Evolutionary conservation across 2,113 vertebrate species (phyloP).

Genomic region (Glaucomys volans): DNA sequence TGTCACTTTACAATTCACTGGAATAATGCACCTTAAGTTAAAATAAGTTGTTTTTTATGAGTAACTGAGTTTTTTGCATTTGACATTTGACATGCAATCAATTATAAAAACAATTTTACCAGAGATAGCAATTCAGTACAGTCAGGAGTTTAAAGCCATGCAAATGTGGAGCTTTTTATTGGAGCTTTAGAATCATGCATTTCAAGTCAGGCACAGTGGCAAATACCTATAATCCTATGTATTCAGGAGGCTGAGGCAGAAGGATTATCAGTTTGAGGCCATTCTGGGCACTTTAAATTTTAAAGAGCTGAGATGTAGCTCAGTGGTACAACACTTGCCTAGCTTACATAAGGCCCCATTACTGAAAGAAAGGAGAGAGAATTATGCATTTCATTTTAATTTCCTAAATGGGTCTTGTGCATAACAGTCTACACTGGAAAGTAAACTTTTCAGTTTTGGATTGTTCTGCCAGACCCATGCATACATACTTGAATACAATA

Average conservation of each 20-base stretch:
- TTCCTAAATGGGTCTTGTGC: slow-evolving; percentile 45
- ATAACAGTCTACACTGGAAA: slow-evolving; percentile 31
- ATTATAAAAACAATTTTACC: slow-evolving; percentile 61
- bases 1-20: slow-evolving; percentile 54
- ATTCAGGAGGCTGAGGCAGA: background rate
- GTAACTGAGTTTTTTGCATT: slow-evolving; percentile 48
- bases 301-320: background rate
- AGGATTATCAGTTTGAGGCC: background rate
- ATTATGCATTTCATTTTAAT: slow-evolving; percentile 68
- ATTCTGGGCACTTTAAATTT: background rate
- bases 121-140: slow-evolving; percentile 59
- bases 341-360: background rate
- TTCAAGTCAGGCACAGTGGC: background rate
- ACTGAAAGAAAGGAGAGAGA: background rate
- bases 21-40: slow-evolving; percentile 53
- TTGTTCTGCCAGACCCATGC: background rate
- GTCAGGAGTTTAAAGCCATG: slow-evolving; percentile 54
- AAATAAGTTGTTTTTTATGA: slow-evolving; percentile 62
- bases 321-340: background rate
- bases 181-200: slow-evolving; percentile 58
- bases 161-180: slow-evolving; percentile 51
- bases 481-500: background rate
- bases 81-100: slow-evolving; percentile 65
- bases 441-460: slow-evolving; percentile 11
- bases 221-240: background rate